Base-by-base conservation (phyloP, 2,797 vertebrate species). In the Thripadectes ignobilis region DNA sequence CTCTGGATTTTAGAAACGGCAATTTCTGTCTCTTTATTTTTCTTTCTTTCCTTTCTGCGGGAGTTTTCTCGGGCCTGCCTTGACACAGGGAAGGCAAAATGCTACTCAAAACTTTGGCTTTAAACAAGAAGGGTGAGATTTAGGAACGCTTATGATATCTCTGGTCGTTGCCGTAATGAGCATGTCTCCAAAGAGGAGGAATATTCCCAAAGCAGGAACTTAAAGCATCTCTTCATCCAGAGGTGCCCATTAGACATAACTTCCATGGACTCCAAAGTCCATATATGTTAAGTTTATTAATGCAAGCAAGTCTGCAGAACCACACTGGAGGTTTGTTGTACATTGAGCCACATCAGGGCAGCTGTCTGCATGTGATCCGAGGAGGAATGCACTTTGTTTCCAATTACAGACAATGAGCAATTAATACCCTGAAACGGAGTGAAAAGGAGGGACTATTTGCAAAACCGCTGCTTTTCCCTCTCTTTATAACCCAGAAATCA, bases 331-430 rank as follows among this genome's bases (percentile, higher is more conserved):
- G 75, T 74, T 95, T 78, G 21, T 86, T 85, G 77, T 81, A 69
- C 48, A 8, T 17, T 39, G 68, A 91, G 82, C 92, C 85, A 72
- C 78, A 86, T 95, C 89, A 72, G 95, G 95, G 78, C 82, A 95
- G 85, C 92, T 68, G 81, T 55, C 65, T 88, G 84, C 87, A 32
- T 93, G 81, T 10, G 12, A 92, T 72, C 78, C 3, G 1, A 92
- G 85, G 27, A 94, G 85, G 68, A 97, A 94, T 92, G 91, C 29
- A 41, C 89, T 96, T 96, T 73, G 89, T 92, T 97, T 96, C 91
- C 88, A 91, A 26, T 93, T 96, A 88, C 87, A 93, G 86, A 97
- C 88, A 97, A 83, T 78, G 75, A 92, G 75, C 87, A 95, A 94
- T 96, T 95, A 97, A 96, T 92, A 72, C 2, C 3, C 79, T 85